These are phyloP conservation scores for Megalonaias nervosa DNA, from an alignment of 1,140 invertebrate species.

Conservation along the genomic window DNA sequence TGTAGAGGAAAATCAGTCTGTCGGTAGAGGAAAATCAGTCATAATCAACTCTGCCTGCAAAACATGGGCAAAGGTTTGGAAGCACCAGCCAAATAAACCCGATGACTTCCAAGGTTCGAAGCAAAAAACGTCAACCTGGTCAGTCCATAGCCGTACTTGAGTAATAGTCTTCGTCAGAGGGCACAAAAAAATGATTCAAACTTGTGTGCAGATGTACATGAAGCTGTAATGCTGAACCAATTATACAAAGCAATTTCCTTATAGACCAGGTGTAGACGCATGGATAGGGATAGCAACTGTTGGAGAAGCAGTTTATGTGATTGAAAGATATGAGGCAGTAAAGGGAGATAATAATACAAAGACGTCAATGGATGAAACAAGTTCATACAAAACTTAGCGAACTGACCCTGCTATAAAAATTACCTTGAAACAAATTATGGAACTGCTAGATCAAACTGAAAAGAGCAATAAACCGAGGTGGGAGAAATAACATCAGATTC, in stretches of 20 bases:
- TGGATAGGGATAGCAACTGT: conserved; percentile 17
- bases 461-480: neutral
- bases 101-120: no score
- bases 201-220: conserved; percentile 11
- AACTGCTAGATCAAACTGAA: neutral
- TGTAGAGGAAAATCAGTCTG: no score
- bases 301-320: conserved; percentile 15
- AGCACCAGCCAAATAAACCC: no score
- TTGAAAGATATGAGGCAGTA: conserved; percentile 28
- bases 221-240: conserved; percentile 9
- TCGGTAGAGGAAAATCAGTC: no score
- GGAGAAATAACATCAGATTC: no score
- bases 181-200: no score
- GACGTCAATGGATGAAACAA: neutral
- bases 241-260: conserved; percentile 7
- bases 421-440: neutral
- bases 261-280: conserved; percentile 14
- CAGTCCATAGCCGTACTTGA: no score
- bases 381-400: neutral
- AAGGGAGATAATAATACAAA: conserved; percentile 3
- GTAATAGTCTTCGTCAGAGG: no score
- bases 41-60: no score
- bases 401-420: neutral
- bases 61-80: no score
- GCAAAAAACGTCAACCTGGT: no score